Evolutionary conservation across 2,113 vertebrate species (phyloP).

Genomic region (Mobula hypostoma): DNA sequence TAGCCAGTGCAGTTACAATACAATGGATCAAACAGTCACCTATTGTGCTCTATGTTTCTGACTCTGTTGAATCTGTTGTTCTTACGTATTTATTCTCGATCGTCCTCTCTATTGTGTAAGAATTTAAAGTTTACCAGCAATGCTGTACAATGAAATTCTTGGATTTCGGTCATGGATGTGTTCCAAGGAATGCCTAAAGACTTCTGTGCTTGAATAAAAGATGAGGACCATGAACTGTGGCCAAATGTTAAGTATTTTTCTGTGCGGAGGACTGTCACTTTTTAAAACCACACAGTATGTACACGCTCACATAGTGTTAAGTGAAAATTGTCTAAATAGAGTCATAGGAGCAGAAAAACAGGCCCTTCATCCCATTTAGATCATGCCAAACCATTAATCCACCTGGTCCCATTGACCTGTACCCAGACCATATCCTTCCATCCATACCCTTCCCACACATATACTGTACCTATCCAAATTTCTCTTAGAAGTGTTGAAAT

Average conservation of each 20-base stretch:
- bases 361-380: too few relatives aligned
- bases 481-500: too few relatives aligned
- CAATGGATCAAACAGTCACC: not conserved
- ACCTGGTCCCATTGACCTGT: too few relatives aligned
- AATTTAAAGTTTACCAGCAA: not conserved
- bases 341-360: too few relatives aligned
- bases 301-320: not conserved
- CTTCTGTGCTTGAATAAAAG: not conserved
- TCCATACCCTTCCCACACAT: too few relatives aligned
- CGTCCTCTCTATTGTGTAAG: not conserved
- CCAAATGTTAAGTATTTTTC: not conserved
- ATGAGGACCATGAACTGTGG: not conserved
- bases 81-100: not conserved
- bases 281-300: not conserved
- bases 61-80: not conserved
- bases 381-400: too few relatives aligned
- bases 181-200: not conserved
- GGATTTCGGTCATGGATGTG: not conserved
- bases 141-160: not conserved
- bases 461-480: too few relatives aligned
- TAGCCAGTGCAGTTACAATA: too few relatives aligned
- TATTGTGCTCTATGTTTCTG: not conserved
- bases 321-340: not conserved
- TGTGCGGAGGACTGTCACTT: not conserved
- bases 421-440: too few relatives aligned